These are phyloP conservation scores for Synergus gifuensis DNA, from an alignment of 2,888 invertebrate genomes.

Conservation along the genomic window DNA sequence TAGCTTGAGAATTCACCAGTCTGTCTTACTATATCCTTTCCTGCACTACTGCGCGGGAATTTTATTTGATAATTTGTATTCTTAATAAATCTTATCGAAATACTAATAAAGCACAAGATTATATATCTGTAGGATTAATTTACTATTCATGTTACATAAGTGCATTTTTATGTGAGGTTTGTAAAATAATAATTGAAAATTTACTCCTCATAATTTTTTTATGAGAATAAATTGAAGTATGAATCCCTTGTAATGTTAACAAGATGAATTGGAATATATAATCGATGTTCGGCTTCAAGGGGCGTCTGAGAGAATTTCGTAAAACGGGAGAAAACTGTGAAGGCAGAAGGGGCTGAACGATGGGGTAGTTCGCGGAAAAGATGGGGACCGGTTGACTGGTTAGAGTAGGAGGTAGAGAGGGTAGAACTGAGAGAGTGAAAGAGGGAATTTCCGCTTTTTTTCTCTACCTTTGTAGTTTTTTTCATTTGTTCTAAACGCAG, in stretches of 20 bases:
- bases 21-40: not conserved
- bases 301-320: slow-evolving; percentile 5
- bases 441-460: slow-evolving; percentile 1
- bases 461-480: slow-evolving; percentile 37
- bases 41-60: not conserved
- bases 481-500: slow-evolving; percentile 11
- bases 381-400: not conserved
- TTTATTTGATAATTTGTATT: too few relatives aligned
- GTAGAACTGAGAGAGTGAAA: not conserved
- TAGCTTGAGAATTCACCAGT: not conserved
- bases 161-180: not conserved
- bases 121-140: not conserved
- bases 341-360: slow-evolving; percentile 1
- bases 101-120: too few relatives aligned
- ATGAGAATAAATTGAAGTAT: too few relatives aligned
- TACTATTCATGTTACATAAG: not conserved
- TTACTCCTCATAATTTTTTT: too few relatives aligned
- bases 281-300: slow-evolving; percentile 13
- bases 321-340: not conserved
- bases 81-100: too few relatives aligned
- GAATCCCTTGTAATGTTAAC: not conserved
- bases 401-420: not conserved
- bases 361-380: slow-evolving; percentile 12
- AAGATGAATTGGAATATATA: not conserved
- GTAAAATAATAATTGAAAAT: too few relatives aligned